A percentile compares a stretch with the other conserved stretches of the same genome.
Conservation (phyloP, 2,113 vertebrate species). For the Dicaeum eximium region DNA sequence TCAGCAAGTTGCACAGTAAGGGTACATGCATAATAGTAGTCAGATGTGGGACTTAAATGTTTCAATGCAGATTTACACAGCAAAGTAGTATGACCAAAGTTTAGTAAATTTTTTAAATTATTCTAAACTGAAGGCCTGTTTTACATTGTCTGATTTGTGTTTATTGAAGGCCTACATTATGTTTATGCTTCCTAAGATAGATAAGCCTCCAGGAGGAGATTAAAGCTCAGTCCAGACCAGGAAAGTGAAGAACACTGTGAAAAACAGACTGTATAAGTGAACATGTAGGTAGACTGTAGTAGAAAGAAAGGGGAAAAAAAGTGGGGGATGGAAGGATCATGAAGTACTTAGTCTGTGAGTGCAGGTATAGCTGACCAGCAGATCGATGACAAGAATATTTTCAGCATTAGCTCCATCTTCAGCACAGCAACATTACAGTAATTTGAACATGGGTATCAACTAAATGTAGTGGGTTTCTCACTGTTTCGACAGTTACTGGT, state of each 20-base stretch:
- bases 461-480: background rate
- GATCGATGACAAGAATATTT: background rate
- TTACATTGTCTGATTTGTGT: background rate
- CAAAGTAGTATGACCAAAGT: background rate
- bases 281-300: accelerated
- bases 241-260: background rate
- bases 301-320: background rate
- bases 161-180: background rate
- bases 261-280: background rate
- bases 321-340: background rate
- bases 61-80: background rate
- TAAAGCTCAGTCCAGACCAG: background rate
- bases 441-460: background rate
- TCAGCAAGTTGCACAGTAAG: background rate
- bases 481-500: background rate
- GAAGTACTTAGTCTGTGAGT: background rate
- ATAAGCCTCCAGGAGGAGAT: background rate
- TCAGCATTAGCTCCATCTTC: background rate
- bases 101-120: background rate
- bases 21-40: background rate
- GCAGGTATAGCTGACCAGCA: background rate
- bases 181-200: background rate
- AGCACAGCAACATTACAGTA: background rate
- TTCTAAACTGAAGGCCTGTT: background rate
- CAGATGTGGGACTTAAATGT: background rate